phyloP scores from a whole-genome alignment of 2,113 vertebrate species.

The Cheirogaleus medius region DNA sequence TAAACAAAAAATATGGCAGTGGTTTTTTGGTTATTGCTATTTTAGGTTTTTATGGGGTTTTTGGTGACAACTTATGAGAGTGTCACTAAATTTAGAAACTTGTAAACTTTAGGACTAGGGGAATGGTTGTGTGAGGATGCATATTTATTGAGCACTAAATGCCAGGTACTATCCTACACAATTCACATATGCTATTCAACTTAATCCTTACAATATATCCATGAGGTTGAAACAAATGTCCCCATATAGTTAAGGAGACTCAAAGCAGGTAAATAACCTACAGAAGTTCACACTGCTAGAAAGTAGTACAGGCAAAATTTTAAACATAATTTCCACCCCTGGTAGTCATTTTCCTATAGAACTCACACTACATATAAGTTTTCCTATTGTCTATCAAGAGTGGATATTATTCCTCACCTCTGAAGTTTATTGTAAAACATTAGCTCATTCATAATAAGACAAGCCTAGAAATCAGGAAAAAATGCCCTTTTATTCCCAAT shows the following conservation, averaged over 20 bases:
- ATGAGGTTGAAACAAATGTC: background rate
- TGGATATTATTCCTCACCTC: background rate
- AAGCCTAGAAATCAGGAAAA: background rate
- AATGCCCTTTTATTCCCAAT: background rate
- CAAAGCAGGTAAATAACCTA: background rate
- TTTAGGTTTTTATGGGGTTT: background rate
- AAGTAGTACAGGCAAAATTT: background rate
- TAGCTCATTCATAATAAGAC: background rate
- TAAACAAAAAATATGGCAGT: background rate
- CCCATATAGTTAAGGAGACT: background rate
- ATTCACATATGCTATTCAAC: background rate
- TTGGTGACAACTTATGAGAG: background rate
- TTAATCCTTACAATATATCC: background rate
- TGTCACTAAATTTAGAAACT: conserved; percentile 38
- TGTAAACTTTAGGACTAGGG: background rate
- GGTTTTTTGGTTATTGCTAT: background rate
- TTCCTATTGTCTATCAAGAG: background rate
- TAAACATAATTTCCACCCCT: background rate
- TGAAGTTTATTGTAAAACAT: conserved; percentile 16
- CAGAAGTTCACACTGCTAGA: background rate
- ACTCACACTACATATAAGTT: background rate
- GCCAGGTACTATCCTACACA: background rate
- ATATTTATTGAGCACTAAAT: background rate
- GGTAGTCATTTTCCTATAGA: background rate
- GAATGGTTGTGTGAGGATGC: background rate